Base-by-base conservation (phyloP, 2,888 invertebrate genomes). In the Erebia aethiops region DNA sequence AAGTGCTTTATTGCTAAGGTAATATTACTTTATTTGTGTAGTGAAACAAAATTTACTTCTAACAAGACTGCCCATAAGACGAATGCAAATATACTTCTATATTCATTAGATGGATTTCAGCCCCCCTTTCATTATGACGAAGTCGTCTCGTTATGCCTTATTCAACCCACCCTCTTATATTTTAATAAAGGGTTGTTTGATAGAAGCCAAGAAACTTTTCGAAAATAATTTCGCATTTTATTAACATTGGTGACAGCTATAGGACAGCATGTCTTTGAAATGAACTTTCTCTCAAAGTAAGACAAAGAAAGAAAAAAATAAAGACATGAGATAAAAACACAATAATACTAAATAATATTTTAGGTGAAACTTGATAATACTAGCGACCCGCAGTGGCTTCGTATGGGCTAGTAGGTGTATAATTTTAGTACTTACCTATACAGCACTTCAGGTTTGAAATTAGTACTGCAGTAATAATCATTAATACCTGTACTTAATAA, bases 61-160 rank as follows among this genome's bases (percentile, higher is more conserved):
- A n/a, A 73, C 74, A 74, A 84, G 83, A 82, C 83, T 82, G 84
- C 83, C 80, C 83, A 78, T 76, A 75, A 76, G 82, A 81, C 79
- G 83, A 83, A 84, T 84, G 75, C 74, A 73, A 76, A 75, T 76
- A 79, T 78, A 84, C 83, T 87, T 89, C 89, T 88, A 89, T 88
- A 88, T 88, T 89, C 90, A 90, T 91, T 87, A 89, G 83, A 77
- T 78, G 77, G 79, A 81, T 82, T 80, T 80, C 77, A 76, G 76
- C 77, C 88, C 76, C 77, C 88, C 90, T 90, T 87, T 91, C 89
- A 91, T 91, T 85, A 84, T 77, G 75, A 76, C 68, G 79, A 74
- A 79, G 77, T 78, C 77, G 71, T 68, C 73, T 80, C 82, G 73
- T 74, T 90, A 90, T 82, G 84, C 77, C 84, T 85, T 86, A 90